These are phyloP conservation scores for Parochlus steinenii DNA, from an alignment of 2,888 invertebrate genomes.

Conservation along the genomic window DNA sequence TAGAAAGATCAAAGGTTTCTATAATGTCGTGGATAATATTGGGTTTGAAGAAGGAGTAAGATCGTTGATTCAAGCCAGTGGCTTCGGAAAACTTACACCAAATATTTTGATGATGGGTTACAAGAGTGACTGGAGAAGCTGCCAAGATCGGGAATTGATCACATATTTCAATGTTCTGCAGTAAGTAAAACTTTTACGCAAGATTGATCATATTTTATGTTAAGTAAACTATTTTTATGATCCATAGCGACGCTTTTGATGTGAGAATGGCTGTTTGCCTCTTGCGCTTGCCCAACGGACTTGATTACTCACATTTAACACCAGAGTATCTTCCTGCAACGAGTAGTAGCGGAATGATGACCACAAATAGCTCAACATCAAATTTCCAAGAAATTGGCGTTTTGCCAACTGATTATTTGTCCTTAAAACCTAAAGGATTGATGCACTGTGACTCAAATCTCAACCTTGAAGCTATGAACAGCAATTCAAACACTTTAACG, in stretches of 20 bases:
- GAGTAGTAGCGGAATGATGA: neutral
- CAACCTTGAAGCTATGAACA: conserved; percentile 38
- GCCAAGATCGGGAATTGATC: conserved; percentile 55
- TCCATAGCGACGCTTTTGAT: conserved; percentile 73
- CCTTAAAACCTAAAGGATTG: conserved; percentile 24
- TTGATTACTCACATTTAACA: conserved; percentile 51
- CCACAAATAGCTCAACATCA: conserved; percentile 2
- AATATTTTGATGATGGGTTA: conserved; percentile 92
- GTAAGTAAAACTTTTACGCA: conserved; percentile 39
- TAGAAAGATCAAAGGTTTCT: conserved; percentile 80
- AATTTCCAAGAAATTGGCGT: conserved; percentile 17
- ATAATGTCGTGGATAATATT: conserved; percentile 57
- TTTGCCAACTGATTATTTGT: conserved; percentile 10
- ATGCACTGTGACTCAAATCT: conserved; percentile 58
- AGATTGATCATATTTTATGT: conserved; percentile 7
- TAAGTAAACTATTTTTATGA: conserved; percentile 6
- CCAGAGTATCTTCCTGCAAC: conserved; percentile 19
- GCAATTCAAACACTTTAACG: conserved; percentile 22
- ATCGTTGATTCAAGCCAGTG: conserved; percentile 70
- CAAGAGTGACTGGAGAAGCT: conserved; percentile 75
- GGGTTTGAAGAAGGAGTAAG: conserved; percentile 63
- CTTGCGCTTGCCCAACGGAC: conserved; percentile 65
- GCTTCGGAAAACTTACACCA: conserved; percentile 82
- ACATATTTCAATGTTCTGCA: conserved; percentile 88
- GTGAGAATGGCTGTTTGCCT: conserved; percentile 81